Base-by-base conservation (phyloP, 2,113 vertebrate species). In the Carassius gibelio region DNA sequence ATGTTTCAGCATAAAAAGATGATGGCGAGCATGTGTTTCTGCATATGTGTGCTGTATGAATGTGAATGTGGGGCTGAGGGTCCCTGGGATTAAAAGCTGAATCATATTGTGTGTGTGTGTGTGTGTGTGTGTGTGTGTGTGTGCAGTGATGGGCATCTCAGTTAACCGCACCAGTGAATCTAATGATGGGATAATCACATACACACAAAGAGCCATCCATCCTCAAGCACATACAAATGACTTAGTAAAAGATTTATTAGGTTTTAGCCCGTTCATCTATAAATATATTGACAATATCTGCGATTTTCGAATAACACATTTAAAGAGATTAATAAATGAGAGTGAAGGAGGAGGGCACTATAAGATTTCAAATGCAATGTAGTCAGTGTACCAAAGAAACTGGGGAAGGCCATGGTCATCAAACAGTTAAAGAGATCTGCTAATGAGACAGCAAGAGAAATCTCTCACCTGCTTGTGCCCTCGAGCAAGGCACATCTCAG, bases 181-280 rank as follows among this genome's bases (percentile, higher is more conserved):
- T 87, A 74, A 89, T 89, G 86, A 89, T 88, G 61, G 85, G 64
- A 87, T 81, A 84, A 83, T 61, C 38, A 52, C 62, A 85, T 26
- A 57, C 13, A 72, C 78, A 61, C 78, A 87, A 45, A 77, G 21
- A 84, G 55, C 69, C 75, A 75, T 72, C 66, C 74, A 85, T 38
- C 79, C 72, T 64, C 75, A 81, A 74, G 75, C 74, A 80, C 77
- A 88, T 59, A 72, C 45, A 48, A 48, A 81, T 10, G 23, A 45
- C 77, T 83, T 86, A 4, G 77, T 26, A 48, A 82, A 57, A 48
- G 10, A 69, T 86, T 59, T 26, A 38, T 42, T 42, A 48, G 52
- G 42, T 66, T 74, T 48, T 74, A 45, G 45, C 45, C 21, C 3
- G 17, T 17, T 45, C 26, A 52, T n/a, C 57, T 79, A 23, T 82